Conservation (phyloP, 2,888 invertebrate genomes). For the Ypsolopha scabrella region DNA sequence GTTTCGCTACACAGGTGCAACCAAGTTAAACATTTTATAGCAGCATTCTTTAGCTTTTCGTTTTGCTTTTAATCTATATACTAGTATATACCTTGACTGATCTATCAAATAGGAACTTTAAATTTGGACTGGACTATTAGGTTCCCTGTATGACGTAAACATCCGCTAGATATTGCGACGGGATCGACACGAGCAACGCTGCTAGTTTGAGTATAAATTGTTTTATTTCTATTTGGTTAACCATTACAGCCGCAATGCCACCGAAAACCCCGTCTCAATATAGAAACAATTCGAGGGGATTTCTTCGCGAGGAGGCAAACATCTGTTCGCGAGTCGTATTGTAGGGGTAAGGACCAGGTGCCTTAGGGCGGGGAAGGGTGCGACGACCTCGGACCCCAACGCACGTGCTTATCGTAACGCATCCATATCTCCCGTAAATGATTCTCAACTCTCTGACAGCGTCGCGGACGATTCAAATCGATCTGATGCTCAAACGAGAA, state of each 20-base stretch:
- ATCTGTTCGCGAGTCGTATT: conserved; percentile 49
- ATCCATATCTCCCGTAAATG: neutral
- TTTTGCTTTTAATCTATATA: too few species aligned
- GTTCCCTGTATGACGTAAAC: too few species aligned
- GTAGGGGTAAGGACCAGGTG: conserved; percentile 50
- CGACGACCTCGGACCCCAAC: conserved; percentile 57
- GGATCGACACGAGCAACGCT: too few species aligned
- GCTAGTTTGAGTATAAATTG: neutral
- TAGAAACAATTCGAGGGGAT: conserved; percentile 15
- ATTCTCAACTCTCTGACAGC: neutral
- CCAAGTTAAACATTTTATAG: neutral
- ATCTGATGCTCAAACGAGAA: neutral
- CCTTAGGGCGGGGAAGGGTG: conserved; percentile 51
- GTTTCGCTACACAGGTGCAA: conserved; percentile 25
- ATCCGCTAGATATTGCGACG: too few species aligned
- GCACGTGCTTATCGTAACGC: conserved; percentile 20
- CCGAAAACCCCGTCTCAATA: neutral
- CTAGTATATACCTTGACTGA: too few species aligned
- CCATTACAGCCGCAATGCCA: neutral
- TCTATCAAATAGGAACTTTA: too few species aligned
- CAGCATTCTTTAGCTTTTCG: too few species aligned
- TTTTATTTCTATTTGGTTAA: neutral
- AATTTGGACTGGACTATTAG: too few species aligned
- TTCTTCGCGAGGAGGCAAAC: conserved; percentile 31
- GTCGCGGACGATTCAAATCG: neutral